Evolutionary conservation across 2,113 vertebrate species (phyloP), one percentile per base, ranked within the genome.

Genomic region (Salminus brasiliensis): DNA sequence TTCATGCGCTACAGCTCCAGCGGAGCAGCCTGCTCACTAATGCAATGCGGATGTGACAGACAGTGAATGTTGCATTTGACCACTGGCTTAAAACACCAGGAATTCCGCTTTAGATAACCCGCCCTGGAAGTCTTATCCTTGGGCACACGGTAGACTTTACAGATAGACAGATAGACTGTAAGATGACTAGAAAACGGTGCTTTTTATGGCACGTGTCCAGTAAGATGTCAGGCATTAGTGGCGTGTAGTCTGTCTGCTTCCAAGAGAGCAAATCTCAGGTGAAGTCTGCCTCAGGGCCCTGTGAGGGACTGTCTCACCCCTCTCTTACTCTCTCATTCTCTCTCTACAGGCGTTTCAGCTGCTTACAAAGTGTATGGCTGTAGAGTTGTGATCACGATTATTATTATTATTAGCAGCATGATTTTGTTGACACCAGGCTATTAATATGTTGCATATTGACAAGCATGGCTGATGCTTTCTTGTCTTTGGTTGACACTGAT

Each of bases 31-130:
- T 21, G 30, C 23, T 57, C 69, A 59, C 82, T 85, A 76, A 87
- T 85, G 89, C 87, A 87, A 88, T 91, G 93, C 92, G 92, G 92
- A 93, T 93, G 90, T 93, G 82, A 85, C 77, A 71, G 23, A 74
- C 80, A 74, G 83, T 78, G 2, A 53, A 70, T 57, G 41, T 72
- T 78, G 55, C 34, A 57, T 16, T 25, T 55, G 32, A 9, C 15
- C 29, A 45, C 59, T 59, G 16, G 57, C 39, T 25, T 25, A 41
- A 2, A 36, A 0, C 25, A 47, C 29, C 6, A 5, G 6, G 8
- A 9, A 11, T 9, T 32, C n/a, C 45, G 11, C 36, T 13, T 34
- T n/a, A 41, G n/a, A 41, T 21, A 18, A 2, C 21, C 8, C 27
- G 15, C 2, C 4, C 13, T 60, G 74, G 32, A 76, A 55, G 57